Evolutionary conservation across 2,888 invertebrate species (phyloP).

Genomic region (Chalcis sispes): DNA sequence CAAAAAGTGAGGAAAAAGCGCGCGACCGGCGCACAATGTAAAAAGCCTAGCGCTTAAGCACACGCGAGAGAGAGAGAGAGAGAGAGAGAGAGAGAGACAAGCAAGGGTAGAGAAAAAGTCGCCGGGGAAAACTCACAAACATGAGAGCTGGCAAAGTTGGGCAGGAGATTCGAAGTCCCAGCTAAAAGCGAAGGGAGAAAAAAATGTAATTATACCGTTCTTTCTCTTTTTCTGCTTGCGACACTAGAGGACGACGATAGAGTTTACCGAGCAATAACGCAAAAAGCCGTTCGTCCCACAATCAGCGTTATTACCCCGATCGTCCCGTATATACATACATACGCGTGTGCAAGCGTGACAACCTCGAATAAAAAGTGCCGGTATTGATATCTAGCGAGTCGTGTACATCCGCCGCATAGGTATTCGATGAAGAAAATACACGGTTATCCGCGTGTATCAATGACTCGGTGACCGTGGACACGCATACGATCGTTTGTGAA

Average conservation of each 20-base stretch:
- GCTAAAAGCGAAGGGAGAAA: slow-evolving; percentile 26
- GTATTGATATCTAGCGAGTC: no score
- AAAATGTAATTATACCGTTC: slow-evolving; percentile 51
- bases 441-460: no score
- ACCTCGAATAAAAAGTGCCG: no score
- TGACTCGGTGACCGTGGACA: no score
- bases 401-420: no score
- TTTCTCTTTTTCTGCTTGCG: no score
- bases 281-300: slow-evolving; percentile 32
- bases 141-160: not conserved
- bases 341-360: not conserved
- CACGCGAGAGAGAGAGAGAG: not conserved
- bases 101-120: no score
- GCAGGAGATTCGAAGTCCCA: slow-evolving; percentile 18
- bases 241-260: not conserved
- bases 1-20: slow-evolving; percentile 1
- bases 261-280: slow-evolving; percentile 24
- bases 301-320: slow-evolving; percentile 26
- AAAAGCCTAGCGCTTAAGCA: not conserved
- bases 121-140: no score
- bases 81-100: no score
- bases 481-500: no score
- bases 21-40: not conserved
- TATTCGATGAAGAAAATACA: no score
- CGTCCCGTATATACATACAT: not conserved